phyloP scores from a whole-genome alignment of 1,140 invertebrate species.

The Nasonia giraulti region DNA sequence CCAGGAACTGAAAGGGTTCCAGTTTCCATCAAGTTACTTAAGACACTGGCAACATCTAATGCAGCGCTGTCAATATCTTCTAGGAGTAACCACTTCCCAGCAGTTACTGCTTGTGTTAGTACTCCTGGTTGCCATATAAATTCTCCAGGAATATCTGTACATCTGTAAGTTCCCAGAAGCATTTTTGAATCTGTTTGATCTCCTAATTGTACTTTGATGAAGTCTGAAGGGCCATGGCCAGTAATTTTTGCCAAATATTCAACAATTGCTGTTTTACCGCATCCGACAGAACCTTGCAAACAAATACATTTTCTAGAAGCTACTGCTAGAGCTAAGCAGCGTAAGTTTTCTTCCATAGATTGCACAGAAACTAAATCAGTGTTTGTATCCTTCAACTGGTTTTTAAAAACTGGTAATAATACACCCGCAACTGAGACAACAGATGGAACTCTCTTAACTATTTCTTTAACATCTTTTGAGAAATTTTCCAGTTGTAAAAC shows the following conservation, averaged over 20 bases:
- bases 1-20: slow-evolving; percentile 89
- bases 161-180: slow-evolving; percentile 94
- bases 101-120: slow-evolving; percentile 89
- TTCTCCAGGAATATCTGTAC: slow-evolving; percentile 97
- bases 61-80: slow-evolving; percentile 97
- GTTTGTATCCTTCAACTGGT: slow-evolving; percentile 54
- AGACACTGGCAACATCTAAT: slow-evolving; percentile 91
- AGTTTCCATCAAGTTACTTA: slow-evolving; percentile 90
- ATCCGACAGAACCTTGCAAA: slow-evolving; percentile 92
- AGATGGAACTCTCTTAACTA: slow-evolving; percentile 55
- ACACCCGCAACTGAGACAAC: slow-evolving; percentile 67
- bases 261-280: slow-evolving; percentile 94
- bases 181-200: slow-evolving; percentile 99
- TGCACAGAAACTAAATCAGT: slow-evolving; percentile 76
- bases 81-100: slow-evolving; percentile 93
- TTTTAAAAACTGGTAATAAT: slow-evolving; percentile 62
- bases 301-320: slow-evolving; percentile 85
- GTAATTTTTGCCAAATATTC: slow-evolving; percentile 90
- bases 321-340: slow-evolving; percentile 84
- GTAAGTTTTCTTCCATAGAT: slow-evolving; percentile 83
- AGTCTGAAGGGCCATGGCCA: slow-evolving; percentile 77
- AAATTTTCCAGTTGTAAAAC: slow-evolving; percentile 53
- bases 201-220: slow-evolving; percentile 93
- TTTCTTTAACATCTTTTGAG: slow-evolving; percentile 42
- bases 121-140: slow-evolving; percentile 97